phyloP scores from a whole-genome alignment of 2,888 invertebrate species.

The Homarus gammarus region DNA sequence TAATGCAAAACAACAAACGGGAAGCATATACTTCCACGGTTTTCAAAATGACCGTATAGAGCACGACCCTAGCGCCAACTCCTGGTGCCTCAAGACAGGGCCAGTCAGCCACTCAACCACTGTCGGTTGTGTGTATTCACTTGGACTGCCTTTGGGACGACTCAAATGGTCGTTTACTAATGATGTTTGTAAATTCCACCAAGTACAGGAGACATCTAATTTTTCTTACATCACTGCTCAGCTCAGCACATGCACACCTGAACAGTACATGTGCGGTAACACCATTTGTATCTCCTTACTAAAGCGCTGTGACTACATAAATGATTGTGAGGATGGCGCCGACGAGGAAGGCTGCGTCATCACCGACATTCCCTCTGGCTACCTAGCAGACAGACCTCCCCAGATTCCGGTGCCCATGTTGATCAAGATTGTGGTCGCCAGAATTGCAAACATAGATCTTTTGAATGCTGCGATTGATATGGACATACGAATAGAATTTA shows the following conservation, averaged over 20 bases:
- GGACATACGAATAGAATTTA: not conserved
- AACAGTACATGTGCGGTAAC: constrained; percentile 16
- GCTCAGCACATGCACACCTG: too few species aligned
- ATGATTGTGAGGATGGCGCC: constrained; percentile 1
- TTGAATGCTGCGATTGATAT: not conserved
- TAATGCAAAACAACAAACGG: too few species aligned
- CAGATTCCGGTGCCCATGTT: not conserved
- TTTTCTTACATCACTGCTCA: too few species aligned
- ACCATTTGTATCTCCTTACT: not conserved
- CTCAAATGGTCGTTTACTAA: too few species aligned
- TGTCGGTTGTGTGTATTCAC: too few species aligned
- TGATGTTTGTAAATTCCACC: not conserved
- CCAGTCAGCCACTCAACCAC: too few species aligned
- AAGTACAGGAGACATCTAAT: not conserved
- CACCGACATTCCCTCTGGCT: not conserved
- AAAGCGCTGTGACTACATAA: not conserved
- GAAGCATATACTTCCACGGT: too few species aligned
- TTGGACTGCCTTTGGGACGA: too few species aligned
- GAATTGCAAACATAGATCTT: not conserved
- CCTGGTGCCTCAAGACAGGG: too few species aligned
- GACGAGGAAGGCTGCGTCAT: constrained; percentile 19
- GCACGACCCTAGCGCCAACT: too few species aligned
- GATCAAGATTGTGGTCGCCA: not conserved
- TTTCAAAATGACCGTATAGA: too few species aligned
- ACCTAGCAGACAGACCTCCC: not conserved